Base-by-base conservation (phyloP, 2,888 invertebrate species). In the Leptinotarsa haldemani region DNA sequence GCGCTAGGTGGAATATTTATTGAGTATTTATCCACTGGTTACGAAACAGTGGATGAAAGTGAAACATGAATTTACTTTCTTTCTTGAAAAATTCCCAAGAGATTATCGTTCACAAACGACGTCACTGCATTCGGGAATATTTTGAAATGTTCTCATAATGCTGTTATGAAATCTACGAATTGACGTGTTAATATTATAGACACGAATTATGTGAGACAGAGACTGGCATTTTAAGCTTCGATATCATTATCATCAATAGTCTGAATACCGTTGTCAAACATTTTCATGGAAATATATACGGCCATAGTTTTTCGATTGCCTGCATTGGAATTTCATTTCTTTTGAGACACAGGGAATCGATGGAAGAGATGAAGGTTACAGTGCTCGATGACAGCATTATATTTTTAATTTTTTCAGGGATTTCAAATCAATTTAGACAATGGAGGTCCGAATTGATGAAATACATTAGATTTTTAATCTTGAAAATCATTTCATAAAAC, bases 11-110 rank as follows among this genome's bases (percentile, higher is more conserved):
- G 30, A 30, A 40, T 67, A 70, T 70, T 70, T 70, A 70, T 52
- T 56, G 64, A 20, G 16, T 64, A 70, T 70, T 65, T 65, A 40
- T 70, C 64, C 52, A 40, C 22, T 20, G n/a, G 46, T 70, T 70
- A 65, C 70, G 53, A 56, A 46, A 71, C 71, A 71, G 66, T 71
- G 65, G 58, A 47, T 48, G 71, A 66, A 71, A 71, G 71, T 58
- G 71, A 71, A 71, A 71, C 46, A 71, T 47, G 47, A 50, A 25
- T 53, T 66, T 66, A 66, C 71, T 71, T 71, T 70, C 70, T 70
- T 70, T 56, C 50, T 46, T 48, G 65, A 56, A 56, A 56, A 68
- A 68, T 68, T 52, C 68, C 47, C 30, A 20, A 56, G 46, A 56
- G 56, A 68, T 68, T 61, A 61, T 30, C 16, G 61, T 5, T 61